Base-by-base conservation (phyloP, 2,888 invertebrate genomes). In the Azorinus chamasolen region DNA sequence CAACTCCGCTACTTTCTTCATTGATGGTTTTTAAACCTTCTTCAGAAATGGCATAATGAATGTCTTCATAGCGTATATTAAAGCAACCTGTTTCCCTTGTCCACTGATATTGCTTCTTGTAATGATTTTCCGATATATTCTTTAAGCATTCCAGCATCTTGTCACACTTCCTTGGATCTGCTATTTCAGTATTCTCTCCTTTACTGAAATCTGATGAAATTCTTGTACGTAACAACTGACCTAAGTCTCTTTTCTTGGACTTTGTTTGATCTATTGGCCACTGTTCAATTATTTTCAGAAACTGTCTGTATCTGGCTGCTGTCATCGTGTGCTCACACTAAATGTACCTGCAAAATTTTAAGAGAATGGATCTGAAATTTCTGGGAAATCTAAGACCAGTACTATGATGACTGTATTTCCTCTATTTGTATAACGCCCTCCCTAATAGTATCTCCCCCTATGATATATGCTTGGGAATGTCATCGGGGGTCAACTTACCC, bases 261-360 rank as follows among this genome's bases (percentile, higher is more conserved):
- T 78, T 78, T 3, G 55, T 45, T 2, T 69, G 59, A 37, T 78
- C 78, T 25, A 54, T 57, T 3, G 78, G 78, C 78, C 78, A 78
- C 22, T 37, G 55, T 48, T 78, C 73, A 14, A 64, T 50, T 14
- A 78, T 51, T 8, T 39, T 27, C 20, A 73, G 16, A 10, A 64
- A 68, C 6, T 53, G 48, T 32, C 64, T 64, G 48, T 78, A 78
- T 62, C 78, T 54, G n/a, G 61, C 50, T n/a, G 61, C 59, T 37
- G 63, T 37, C 73, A 68, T 73, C n/a, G n/a, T n/a, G n/a, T n/a
- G n/a, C n/a, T n/a, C n/a, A n/a, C n/a, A n/a, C n/a, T n/a, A n/a
- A n/a, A n/a, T n/a, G n/a, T n/a, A n/a, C n/a, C n/a, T n/a, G n/a
- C n/a, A n/a, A n/a, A n/a, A n/a, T n/a, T n/a, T n/a, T n/a, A n/a